Evolutionary conservation across 1,140 invertebrate genomes (phyloP), one percentile per base, ranked within the genome.

Genomic region (Mya arenaria): DNA sequence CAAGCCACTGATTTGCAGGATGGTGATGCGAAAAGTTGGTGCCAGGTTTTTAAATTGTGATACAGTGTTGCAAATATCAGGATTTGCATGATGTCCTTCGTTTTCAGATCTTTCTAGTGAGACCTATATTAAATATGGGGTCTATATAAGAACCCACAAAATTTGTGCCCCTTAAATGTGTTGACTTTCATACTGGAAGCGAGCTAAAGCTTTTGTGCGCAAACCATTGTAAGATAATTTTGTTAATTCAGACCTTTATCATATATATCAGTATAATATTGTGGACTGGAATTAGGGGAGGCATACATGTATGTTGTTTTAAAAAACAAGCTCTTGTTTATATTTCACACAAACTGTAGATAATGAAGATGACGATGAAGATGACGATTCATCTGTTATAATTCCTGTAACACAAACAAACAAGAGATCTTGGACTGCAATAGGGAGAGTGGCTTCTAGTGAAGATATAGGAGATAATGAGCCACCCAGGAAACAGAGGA

Each of bases 1-100:
- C 98, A 99, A 92, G 98, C 98, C 1, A 95, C 95, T 17, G 97
- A 96, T 90, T 95, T 96, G 58, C 95, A 96, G 62, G 98, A 99
- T 94, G 94, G 87, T 15, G 87, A 89, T 72, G 88, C 89, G 19
- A 87, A 86, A 88, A 90, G 91, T 92, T n/a, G n/a, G n/a, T n/a
- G n/a, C n/a, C n/a, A n/a, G n/a, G n/a, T n/a, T n/a, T n/a, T n/a
- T n/a, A n/a, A n/a, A n/a, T n/a, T n/a, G n/a, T n/a, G n/a, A n/a
- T n/a, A n/a, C n/a, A n/a, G n/a, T n/a, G n/a, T n/a, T n/a, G n/a
- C n/a, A n/a, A n/a, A n/a, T n/a, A n/a, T n/a, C n/a, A n/a, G n/a
- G n/a, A n/a, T n/a, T n/a, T n/a, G n/a, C n/a, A n/a, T n/a, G n/a
- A n/a, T n/a, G n/a, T n/a, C n/a, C n/a, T n/a, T n/a, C n/a, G n/a